Conservation (phyloP, 2,113 vertebrate species). For the Callorhinus ursinus region DNA sequence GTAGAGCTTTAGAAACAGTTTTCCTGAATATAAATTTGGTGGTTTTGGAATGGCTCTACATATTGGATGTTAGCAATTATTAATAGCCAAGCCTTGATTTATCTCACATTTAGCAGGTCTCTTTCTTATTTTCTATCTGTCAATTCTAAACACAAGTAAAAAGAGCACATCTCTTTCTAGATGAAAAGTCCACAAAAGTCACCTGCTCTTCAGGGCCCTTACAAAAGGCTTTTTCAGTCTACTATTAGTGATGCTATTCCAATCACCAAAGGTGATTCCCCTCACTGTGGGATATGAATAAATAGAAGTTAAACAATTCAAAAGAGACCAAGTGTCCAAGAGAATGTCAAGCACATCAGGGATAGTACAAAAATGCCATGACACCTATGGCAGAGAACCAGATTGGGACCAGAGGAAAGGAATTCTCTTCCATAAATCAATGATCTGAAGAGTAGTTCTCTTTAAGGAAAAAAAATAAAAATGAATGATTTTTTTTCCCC, state of each 20-base stretch:
- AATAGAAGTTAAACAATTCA: not conserved
- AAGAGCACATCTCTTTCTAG: not conserved
- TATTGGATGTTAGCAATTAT: not conserved
- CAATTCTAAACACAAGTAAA: not conserved
- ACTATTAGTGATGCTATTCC: not conserved
- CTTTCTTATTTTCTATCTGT: not conserved
- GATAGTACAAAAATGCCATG: not conserved
- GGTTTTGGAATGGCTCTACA: not conserved
- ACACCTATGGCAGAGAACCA: not conserved
- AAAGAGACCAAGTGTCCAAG: not conserved
- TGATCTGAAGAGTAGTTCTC: not conserved
- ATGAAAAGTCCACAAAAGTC: not conserved
- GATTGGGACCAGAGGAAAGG: not conserved
- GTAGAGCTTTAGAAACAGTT: not conserved
- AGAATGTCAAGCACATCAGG: not conserved
- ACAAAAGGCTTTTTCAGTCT: not conserved
- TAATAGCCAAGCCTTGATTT: not conserved
- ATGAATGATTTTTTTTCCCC: not conserved
- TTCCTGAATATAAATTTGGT: not conserved
- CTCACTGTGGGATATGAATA: not conserved
- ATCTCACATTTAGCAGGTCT: not conserved
- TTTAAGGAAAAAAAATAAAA: not conserved
- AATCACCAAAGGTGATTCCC: not conserved
- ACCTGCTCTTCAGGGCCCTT: not conserved
- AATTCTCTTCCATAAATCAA: not conserved